A percentile compares a stretch with the other conserved stretches of the same genome.
Evolutionary conservation across 2,888 invertebrate genomes (phyloP).

Genomic region (Nephrotoma appendiculata): DNA sequence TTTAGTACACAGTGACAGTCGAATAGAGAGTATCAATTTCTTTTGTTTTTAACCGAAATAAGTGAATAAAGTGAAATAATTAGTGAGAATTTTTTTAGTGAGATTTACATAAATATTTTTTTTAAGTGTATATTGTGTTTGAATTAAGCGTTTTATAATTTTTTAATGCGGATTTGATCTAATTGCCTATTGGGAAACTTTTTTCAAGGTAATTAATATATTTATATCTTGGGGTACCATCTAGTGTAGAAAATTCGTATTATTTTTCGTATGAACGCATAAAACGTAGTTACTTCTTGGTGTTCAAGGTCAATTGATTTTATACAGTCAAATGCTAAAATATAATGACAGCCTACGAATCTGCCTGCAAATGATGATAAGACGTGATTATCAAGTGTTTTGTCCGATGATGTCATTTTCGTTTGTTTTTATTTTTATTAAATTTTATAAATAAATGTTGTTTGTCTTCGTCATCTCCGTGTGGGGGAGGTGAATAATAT

Average conservation of each 20-base stretch:
- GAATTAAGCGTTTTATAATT: background rate
- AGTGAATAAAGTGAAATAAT: background rate
- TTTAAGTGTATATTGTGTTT: background rate
- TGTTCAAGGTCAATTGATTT: background rate
- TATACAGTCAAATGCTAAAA: background rate
- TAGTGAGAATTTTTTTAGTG: background rate
- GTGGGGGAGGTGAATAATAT: background rate
- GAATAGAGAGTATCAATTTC: background rate
- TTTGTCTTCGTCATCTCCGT: background rate
- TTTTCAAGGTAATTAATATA: background rate
- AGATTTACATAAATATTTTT: background rate
- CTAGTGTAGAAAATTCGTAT: background rate
- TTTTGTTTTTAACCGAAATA: background rate
- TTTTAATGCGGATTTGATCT: background rate
- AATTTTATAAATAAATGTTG: background rate
- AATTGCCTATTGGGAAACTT: background rate
- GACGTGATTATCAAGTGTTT: background rate
- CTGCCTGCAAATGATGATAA: background rate
- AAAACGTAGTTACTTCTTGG: background rate
- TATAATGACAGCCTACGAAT: background rate
- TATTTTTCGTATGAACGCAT: background rate
- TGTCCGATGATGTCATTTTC: background rate
- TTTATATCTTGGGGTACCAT: background rate
- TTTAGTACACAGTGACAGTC: background rate
- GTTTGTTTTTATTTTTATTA: background rate